phyloP scores from a whole-genome alignment of 2,113 vertebrate genomes.

The Eretmochelys imbricata region DNA sequence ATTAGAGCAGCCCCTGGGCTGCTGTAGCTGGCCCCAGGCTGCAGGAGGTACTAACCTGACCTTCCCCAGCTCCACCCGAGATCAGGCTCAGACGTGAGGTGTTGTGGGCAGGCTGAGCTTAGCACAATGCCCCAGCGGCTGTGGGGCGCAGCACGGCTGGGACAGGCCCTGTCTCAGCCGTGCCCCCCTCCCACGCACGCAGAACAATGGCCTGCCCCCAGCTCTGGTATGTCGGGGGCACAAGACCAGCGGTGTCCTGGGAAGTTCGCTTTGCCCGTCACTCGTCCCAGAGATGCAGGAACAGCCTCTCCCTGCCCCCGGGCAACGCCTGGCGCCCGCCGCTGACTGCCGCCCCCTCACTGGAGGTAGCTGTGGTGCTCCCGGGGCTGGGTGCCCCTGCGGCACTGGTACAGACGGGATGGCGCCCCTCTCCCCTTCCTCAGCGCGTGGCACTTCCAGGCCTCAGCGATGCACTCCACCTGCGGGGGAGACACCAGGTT shows the following conservation, averaged over 20 bases:
- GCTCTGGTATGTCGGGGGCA: not conserved
- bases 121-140: too few species aligned
- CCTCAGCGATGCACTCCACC: constrained; percentile 76
- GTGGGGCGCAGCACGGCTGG: too few species aligned
- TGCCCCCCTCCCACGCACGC: too few species aligned
- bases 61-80: not conserved
- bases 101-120: too few species aligned
- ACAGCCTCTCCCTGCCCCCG: accelerated
- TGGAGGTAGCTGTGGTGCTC: constrained; percentile 74
- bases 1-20: not conserved
- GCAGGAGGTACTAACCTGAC: not conserved
- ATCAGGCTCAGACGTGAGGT: too few species aligned
- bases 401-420: constrained; percentile 51
- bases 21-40: not conserved
- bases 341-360: not conserved
- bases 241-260: not conserved
- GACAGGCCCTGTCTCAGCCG: too few species aligned
- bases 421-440: constrained; percentile 44
- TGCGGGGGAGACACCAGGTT: constrained; percentile 15
- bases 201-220: too few species aligned
- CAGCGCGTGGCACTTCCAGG: constrained; percentile 77
- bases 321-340: not conserved
- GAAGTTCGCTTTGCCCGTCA: not conserved
- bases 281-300: not conserved
- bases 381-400: constrained; percentile 67